Evolutionary conservation across 2,113 vertebrate genomes (phyloP).

Genomic region (Sinosuthora webbiana): DNA sequence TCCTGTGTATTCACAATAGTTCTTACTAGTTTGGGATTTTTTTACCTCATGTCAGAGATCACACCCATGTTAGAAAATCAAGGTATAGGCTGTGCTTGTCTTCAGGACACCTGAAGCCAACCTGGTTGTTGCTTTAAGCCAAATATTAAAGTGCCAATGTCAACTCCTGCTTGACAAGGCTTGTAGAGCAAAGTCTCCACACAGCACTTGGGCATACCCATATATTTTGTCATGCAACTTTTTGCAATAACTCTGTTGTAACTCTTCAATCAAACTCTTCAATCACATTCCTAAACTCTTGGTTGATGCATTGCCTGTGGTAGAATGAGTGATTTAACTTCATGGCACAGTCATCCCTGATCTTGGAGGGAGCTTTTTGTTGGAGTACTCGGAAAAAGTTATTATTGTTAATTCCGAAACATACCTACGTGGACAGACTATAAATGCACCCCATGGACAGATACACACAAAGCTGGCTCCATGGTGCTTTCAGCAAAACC

Average conservation of each 20-base stretch:
- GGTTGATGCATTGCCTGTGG: neutral
- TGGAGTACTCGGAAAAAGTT: neutral
- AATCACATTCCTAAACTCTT: neutral
- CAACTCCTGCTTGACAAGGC: neutral
- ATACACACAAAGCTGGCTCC: neutral
- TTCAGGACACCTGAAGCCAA: neutral
- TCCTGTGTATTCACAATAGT: fast-evolving
- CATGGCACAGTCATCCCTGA: neutral
- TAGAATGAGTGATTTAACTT: neutral
- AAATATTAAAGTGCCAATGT: neutral
- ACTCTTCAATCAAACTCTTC: neutral
- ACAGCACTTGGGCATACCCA: neutral
- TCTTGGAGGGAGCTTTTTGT: neutral
- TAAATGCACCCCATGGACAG: neutral
- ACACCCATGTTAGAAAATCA: neutral
- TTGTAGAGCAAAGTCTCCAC: neutral
- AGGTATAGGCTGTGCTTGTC: neutral
- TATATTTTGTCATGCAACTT: neutral
- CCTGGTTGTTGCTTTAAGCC: neutral
- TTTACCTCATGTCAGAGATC: neutral
- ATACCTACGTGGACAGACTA: neutral
- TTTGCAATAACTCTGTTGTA: neutral
- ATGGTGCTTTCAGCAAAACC: neutral
- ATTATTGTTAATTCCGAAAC: neutral
- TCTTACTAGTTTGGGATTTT: neutral